A percentile compares a stretch with the other conserved stretches of the same genome.
Evolutionary conservation across 2,113 vertebrate species (phyloP).

Genomic region (Oriolus oriolus): DNA sequence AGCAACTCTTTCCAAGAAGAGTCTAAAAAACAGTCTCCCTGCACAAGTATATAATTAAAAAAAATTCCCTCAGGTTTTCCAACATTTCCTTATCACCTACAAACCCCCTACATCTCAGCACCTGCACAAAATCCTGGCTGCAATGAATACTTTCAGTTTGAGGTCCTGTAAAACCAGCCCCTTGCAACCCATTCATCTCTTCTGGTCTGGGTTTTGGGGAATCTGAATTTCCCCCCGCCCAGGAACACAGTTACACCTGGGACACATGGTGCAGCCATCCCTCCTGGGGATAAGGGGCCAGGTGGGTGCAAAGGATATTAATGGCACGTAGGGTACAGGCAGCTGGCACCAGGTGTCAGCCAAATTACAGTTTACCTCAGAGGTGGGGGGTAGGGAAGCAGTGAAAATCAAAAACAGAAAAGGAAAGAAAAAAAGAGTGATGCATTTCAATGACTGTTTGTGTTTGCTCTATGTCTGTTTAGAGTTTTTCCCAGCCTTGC

Average conservation of each 20-base stretch:
- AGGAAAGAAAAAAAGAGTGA: fast-evolving
- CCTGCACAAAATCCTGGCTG: neutral
- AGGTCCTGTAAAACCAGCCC: neutral
- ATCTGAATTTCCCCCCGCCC: neutral
- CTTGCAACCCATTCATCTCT: neutral
- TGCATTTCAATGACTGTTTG: neutral
- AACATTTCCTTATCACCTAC: neutral
- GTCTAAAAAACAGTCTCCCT: neutral
- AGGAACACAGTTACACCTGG: neutral
- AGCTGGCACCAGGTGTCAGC: neutral
- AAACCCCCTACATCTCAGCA: neutral
- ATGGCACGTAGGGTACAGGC: neutral
- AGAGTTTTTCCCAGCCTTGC: neutral
- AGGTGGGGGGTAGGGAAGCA: neutral
- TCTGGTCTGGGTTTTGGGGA: neutral
- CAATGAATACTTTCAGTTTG: neutral
- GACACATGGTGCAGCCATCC: fast-evolving
- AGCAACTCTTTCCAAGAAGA: neutral
- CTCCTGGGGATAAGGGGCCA: neutral
- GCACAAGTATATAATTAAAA: neutral
- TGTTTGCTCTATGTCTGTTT: neutral
- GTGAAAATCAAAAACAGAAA: too few relatives aligned
- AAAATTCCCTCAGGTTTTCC: neutral
- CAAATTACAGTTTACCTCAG: neutral
- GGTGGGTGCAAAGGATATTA: neutral